Base-by-base conservation (phyloP, 2,113 vertebrate species). In the Pangasianodon gigas region DNA sequence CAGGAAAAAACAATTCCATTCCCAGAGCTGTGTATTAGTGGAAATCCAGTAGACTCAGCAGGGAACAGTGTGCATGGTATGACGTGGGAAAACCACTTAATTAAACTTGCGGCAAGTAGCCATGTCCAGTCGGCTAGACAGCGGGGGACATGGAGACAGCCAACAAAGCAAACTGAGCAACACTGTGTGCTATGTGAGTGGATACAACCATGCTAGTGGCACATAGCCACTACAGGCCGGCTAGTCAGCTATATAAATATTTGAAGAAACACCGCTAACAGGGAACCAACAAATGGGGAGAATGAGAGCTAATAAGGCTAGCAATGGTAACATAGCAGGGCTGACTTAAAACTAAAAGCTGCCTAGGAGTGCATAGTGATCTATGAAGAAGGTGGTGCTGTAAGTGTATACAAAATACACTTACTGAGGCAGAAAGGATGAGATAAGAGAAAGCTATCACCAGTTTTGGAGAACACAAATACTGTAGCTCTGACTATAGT, bases 181-280 rank as follows among this genome's bases (percentile, higher is more conserved):
- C 37, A 18, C 5, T 37, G 19, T 0, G 10, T 83, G 14, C 54
- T 5, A 29, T 41, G 18, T 0, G 10, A 58, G 32, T 13, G 9
- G 26, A 83, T 58, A 58, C 3, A 81, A 32, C 14, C n/a, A 32
- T 32, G 26, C 0, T 52, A 51, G 48, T 21, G 4, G 74, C 77
- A 82, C 51, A 56, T 56, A 56, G 51, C n/a, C 80, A 84, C 54
- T 26, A 60, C 19, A 26, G 32, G 21, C 56, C 37, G 14, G 56
- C 56, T 84, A 62, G 82, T 84, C 82, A 44, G 5, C 21, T 62
- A 84, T 41, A 84, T 29, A 37, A 56, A 77, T 26, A 77, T 77
- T 26, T 37, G 14, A 18, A 37, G 32, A 41, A 6, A 18, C 32
- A 44, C 37, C 3, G 11, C 14, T 81, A 9, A 46, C 24, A 13